Evolutionary conservation across 2,888 invertebrate species (phyloP), one percentile per base, ranked within the genome.

Genomic region (Polietes domitor): DNA sequence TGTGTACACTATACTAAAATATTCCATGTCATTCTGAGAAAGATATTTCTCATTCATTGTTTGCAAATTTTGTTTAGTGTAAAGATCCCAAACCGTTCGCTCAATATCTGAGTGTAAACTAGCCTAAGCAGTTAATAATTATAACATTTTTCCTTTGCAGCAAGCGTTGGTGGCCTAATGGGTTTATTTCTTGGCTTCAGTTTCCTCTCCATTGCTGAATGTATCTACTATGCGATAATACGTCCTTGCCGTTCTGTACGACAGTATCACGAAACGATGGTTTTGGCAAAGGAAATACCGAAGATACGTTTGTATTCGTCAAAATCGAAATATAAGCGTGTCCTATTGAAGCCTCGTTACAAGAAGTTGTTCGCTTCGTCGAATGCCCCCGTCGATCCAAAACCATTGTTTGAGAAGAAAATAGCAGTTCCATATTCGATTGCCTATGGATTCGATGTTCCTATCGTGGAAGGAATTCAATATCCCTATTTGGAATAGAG

Each of bases 181-280:
- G 96, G 97, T 0, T 93, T 97, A 0, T 97, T 96, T 89, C 93
- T 97, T 93, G 97, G 97, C 3, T 97, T 97, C 91, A 97, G 97
- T 89, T 94, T 96, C 88, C 93, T 97, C 89, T 97, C 97, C 85
- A 93, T 95, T 0, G 94, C 96, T 65, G 97, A 97, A 91, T 93
- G 96, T 6, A 78, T 96, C 2, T 97, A 96, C 91, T 96, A 94
- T 88, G 88, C 95, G 43, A 93, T 95, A 0, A 91, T 96, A 53
- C 93, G 95, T 85, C 92, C 95, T 26, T 91, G 94, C 87, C 89
- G 88, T 41, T 87, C 86, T 26, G 87, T 87, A 12, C 12, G 71
- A 0, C 53, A 82, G 17, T 75, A 55, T 63, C 58, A 72, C 0
- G 2, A 76, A n/a, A 50, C 75, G n/a, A 41, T 55, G 41, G 43